A percentile compares a stretch with the other conserved stretches of the same genome.
These are phyloP conservation scores for Glaucomys volans DNA, from an alignment of 2,113 vertebrate genomes.

Conservation along the genomic window DNA sequence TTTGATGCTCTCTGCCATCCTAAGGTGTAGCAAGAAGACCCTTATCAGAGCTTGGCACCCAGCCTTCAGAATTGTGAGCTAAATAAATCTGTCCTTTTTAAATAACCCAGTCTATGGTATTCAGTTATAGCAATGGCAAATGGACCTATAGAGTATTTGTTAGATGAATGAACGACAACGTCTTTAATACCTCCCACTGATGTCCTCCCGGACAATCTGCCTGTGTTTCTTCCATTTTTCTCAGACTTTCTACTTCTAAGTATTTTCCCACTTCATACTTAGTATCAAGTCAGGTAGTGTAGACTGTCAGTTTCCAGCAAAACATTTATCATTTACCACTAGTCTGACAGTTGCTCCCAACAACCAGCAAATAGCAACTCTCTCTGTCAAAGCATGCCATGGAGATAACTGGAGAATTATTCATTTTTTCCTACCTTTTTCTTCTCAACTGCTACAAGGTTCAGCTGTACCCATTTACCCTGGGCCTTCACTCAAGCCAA, in stretches of 20 bases:
- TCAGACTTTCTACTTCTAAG: background rate
- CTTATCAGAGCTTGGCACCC: background rate
- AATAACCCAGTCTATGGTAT: background rate
- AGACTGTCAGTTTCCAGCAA: background rate
- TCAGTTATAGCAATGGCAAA: background rate
- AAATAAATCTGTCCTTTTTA: background rate
- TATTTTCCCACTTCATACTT: background rate
- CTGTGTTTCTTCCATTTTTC: background rate
- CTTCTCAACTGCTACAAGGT: background rate
- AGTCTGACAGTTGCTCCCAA: background rate
- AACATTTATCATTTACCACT: background rate
- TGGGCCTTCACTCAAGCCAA: background rate
- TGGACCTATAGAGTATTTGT: background rate
- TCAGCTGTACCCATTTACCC: background rate
- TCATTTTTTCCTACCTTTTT: background rate
- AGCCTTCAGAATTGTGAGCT: background rate
- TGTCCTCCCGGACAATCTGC: background rate
- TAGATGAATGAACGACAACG: constrained; percentile 1
- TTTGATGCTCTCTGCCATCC: background rate
- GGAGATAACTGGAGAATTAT: background rate
- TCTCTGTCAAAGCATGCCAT: background rate
- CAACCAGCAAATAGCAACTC: background rate
- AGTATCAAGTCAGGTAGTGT: background rate
- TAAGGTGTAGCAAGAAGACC: background rate
- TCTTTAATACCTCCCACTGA: background rate